Evolutionary conservation across 2,113 vertebrate species (phyloP).

Genomic region (Ictalurus furcatus): DNA sequence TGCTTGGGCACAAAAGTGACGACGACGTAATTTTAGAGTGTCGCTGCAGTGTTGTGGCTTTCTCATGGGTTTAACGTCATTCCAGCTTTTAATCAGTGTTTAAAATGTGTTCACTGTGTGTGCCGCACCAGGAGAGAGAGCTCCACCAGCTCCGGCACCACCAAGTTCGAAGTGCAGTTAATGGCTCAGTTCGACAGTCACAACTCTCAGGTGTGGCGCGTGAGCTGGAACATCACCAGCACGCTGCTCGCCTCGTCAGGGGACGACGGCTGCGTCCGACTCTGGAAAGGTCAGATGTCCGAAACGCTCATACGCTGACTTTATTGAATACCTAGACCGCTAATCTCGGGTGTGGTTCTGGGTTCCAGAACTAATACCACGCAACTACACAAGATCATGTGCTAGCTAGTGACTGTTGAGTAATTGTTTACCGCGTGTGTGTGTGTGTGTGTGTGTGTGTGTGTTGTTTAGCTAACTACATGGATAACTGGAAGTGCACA

Average conservation of each 20-base stretch:
- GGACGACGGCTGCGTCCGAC: constrained; percentile 93
- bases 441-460: neutral
- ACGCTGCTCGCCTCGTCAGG: constrained; percentile 95
- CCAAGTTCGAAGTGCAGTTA: constrained; percentile 93
- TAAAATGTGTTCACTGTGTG: neutral
- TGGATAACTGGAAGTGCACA: constrained; percentile 99
- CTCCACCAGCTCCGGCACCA: constrained; percentile 83
- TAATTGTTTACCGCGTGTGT: neutral
- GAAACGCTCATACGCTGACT: neutral
- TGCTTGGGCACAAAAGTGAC: too few relatives aligned
- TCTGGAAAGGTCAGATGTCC: constrained; percentile 91
- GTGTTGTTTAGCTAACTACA: constrained; percentile 86
- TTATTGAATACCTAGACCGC: too few relatives aligned
- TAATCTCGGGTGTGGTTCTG: neutral
- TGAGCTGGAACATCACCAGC: constrained; percentile 98
- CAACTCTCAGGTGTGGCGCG: constrained; percentile 96
- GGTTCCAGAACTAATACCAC: neutral
- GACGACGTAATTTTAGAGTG: too few relatives aligned
- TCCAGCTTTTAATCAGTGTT: too few relatives aligned
- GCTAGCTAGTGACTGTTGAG: neutral
- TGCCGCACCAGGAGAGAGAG: constrained; percentile 82
- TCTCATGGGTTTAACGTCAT: too few relatives aligned
- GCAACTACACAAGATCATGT: neutral
- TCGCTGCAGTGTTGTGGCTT: too few relatives aligned
- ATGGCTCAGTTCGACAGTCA: constrained; percentile 97